Evolutionary conservation across 1,140 invertebrate species (phyloP).

Genomic region (Calycopis cecrops): DNA sequence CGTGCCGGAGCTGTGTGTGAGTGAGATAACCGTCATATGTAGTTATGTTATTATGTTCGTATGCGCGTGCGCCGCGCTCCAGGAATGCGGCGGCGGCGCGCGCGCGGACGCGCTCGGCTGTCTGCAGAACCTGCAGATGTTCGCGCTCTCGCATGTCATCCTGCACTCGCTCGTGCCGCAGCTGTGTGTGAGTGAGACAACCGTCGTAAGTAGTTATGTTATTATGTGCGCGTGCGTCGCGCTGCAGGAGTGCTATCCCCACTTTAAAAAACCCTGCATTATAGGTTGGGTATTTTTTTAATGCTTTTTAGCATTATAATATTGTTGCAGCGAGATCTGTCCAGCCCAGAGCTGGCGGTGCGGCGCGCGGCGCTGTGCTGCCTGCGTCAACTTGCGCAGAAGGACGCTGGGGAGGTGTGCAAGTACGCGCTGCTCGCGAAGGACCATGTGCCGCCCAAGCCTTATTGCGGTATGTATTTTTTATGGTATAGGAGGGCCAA

Average conservation of each 20-base stretch:
- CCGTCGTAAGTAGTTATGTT: not conserved
- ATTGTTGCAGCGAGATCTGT: slow-evolving; percentile 82
- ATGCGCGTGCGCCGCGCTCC: slow-evolving; percentile 94
- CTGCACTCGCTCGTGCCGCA: slow-evolving; percentile 94
- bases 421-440: slow-evolving; percentile 84
- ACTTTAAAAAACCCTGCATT: too few species aligned
- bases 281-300: too few species aligned
- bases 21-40: slow-evolving; percentile 47
- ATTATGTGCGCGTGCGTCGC: slow-evolving; percentile 91
- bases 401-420: slow-evolving; percentile 97
- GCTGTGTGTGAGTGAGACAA: slow-evolving; percentile 86
- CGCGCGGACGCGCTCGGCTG: slow-evolving; percentile 97
- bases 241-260: too few species aligned
- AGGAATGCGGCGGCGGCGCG: slow-evolving; percentile 91
- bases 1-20: slow-evolving; percentile 95
- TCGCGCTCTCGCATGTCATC: slow-evolving; percentile 96
- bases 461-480: slow-evolving; percentile 49
- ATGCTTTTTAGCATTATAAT: too few species aligned
- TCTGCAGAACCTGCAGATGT: slow-evolving; percentile 97
- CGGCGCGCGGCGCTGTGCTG: slow-evolving; percentile 96
- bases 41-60: slow-evolving; percentile 74
- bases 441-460: slow-evolving; percentile 60
- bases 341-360: slow-evolving; percentile 91
- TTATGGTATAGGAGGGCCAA: too few species aligned
- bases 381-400: slow-evolving; percentile 94